Base-by-base conservation (phyloP, 2,888 invertebrate genomes). In the Drosophila neotestacea region DNA sequence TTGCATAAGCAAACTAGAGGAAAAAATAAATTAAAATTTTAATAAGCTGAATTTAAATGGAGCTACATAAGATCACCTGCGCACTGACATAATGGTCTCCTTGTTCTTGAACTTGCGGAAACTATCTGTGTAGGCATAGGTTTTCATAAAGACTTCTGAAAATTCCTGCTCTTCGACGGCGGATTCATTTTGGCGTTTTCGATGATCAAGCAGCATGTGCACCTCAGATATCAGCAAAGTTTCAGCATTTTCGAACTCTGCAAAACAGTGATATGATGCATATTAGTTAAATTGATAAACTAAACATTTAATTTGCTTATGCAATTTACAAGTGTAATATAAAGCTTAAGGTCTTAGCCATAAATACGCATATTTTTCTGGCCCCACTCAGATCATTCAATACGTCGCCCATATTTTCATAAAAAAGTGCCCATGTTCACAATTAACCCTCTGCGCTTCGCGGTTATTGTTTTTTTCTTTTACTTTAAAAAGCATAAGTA, bases 101-200 rank as follows among this genome's bases (percentile, higher is more conserved):
- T 98, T 97, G 90, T 99, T 99, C 93, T 98, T 99, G 92, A 99
- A 99, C 92, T 98, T 98, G 69, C 98, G 96, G 92, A 99, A 99
- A 91, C 98, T 95, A 89, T 98, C 96, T 6, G 98, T 98, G 92
- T 99, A 99, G 47, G 97, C 98, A 30, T 98, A 94, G 0, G 99
- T 99, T 92, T 99, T 99, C 95, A 98, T 96, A 91, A 99, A 99
- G 7, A 99, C 99, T 92, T 99, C 99, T 0, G 98, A 98, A 91
- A 99, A 96, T 92, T 99, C 99, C 92, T 99, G 99, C 91, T 98
- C 98, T 88, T 99, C 99, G 91, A 99, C 99, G 3, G 98, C 98
- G 34, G 97, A 98, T 93, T 99, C 99, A 92, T 99, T 99, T 93
- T 99, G 99, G 38, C 97, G 96, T 92, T 99, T 98, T 59, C 99